Evolutionary conservation across 2,113 vertebrate genomes (phyloP).

Genomic region (Grallaria varia): DNA sequence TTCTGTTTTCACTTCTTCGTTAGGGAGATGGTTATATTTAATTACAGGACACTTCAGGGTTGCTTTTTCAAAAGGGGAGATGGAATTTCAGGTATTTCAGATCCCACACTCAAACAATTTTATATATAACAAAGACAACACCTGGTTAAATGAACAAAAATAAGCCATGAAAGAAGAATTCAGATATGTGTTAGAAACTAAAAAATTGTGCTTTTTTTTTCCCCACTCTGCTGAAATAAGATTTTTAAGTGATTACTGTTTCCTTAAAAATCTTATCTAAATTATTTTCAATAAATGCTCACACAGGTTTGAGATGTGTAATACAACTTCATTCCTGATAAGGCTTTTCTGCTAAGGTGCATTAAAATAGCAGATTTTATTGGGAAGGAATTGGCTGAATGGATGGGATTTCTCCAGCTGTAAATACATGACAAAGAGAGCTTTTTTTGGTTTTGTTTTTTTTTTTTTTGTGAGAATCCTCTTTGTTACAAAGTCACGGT

Average conservation of each 20-base stretch:
- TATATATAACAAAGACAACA: not conserved
- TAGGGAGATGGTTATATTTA: not conserved
- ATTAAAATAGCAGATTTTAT: not conserved
- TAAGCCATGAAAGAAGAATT: not conserved
- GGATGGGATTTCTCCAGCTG: not conserved
- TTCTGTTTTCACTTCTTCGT: not conserved
- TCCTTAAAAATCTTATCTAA: not conserved
- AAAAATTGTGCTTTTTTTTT: not conserved
- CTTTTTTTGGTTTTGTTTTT: not conserved
- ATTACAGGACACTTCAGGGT: not conserved
- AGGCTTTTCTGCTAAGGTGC: not conserved
- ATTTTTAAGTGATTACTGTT: not conserved
- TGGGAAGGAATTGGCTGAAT: not conserved
- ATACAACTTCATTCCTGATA: not conserved
- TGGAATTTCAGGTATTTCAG: not conserved
- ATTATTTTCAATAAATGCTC: not conserved
- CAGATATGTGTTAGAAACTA: not conserved
- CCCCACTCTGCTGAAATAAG: not conserved
- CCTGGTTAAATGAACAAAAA: not conserved
- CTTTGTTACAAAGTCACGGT: constrained; percentile 51
- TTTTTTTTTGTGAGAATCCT: not conserved
- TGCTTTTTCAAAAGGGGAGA: not conserved
- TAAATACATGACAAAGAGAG: not conserved
- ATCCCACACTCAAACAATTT: not conserved
- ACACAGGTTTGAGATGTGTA: not conserved